These are phyloP conservation scores for Stegophylla sp. DNA, from an alignment of 2,888 invertebrate species.

Conservation along the genomic window DNA sequence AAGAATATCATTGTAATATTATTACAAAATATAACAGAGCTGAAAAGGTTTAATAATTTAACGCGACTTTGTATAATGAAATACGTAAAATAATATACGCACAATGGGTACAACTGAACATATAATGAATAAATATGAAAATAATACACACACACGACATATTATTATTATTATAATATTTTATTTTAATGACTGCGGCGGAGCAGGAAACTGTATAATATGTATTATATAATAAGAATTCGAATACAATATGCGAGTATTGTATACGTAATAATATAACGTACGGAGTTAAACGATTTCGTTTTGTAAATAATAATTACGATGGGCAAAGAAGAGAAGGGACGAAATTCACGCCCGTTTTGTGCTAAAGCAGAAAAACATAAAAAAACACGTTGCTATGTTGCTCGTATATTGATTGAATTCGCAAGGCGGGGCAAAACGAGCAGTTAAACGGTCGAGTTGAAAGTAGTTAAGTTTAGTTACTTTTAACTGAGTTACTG, in stretches of 20 bases:
- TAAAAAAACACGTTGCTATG: not conserved
- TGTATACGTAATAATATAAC: not conserved
- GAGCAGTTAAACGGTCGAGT: too few species aligned
- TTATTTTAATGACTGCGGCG: slow-evolving; percentile 1
- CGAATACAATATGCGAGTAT: not conserved
- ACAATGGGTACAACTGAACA: not conserved
- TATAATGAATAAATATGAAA: slow-evolving; percentile 38
- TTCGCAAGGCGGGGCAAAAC: too few species aligned
- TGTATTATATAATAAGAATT: too few species aligned
- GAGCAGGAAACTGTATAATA: too few species aligned
- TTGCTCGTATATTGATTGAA: slow-evolving; percentile 1
- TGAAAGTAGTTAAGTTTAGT: too few species aligned
- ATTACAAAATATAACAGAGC: not conserved
- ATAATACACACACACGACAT: slow-evolving; percentile 17
- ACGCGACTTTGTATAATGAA: slow-evolving; percentile 3
- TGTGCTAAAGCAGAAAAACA: not conserved
- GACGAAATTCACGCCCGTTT: not conserved
- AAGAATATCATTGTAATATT: not conserved
- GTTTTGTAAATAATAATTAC: not conserved
- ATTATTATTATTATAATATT: too few species aligned
- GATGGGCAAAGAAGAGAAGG: not conserved
- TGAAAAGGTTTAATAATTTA: not conserved
- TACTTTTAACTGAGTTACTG: too few species aligned
- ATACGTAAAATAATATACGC: slow-evolving; percentile 9
- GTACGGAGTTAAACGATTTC: not conserved